Conservation (phyloP, 2,797 vertebrate genomes). For the Pangasius mekongensis region DNA sequence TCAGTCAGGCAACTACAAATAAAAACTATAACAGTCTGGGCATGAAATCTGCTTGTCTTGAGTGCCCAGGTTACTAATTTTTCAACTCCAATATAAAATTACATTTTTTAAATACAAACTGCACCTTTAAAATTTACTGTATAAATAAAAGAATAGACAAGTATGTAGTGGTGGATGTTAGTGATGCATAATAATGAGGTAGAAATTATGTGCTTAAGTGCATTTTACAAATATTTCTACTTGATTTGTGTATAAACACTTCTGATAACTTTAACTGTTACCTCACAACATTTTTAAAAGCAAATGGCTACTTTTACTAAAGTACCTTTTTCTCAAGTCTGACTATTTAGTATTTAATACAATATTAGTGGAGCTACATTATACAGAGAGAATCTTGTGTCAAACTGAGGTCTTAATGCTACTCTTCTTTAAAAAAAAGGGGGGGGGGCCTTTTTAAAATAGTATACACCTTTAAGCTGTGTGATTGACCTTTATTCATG, state of each 20-base stretch:
- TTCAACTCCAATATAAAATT: background rate
- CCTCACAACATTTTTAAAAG: background rate
- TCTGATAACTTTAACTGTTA: background rate
- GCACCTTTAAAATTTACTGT: background rate
- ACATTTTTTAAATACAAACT: background rate
- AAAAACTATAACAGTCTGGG: background rate
- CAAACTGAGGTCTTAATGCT: no score
- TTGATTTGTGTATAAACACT: background rate
- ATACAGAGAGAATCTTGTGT: no score
- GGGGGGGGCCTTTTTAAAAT: background rate
- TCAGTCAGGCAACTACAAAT: background rate
- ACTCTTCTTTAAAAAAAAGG: no score
- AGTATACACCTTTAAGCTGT: background rate
- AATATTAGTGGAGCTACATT: no score
- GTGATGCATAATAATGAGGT: background rate
- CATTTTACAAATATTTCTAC: background rate
- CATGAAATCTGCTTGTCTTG: background rate
- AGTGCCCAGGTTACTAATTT: background rate
- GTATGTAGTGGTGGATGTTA: background rate
- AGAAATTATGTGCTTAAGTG: background rate
- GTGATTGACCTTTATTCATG: constrained; percentile 5
- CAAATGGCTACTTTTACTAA: background rate
- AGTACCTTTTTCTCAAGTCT: no score
- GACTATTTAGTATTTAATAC: no score
- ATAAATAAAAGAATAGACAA: background rate